Conservation (phyloP, 2,888 invertebrate genomes). For the Idaea biselata region DNA sequence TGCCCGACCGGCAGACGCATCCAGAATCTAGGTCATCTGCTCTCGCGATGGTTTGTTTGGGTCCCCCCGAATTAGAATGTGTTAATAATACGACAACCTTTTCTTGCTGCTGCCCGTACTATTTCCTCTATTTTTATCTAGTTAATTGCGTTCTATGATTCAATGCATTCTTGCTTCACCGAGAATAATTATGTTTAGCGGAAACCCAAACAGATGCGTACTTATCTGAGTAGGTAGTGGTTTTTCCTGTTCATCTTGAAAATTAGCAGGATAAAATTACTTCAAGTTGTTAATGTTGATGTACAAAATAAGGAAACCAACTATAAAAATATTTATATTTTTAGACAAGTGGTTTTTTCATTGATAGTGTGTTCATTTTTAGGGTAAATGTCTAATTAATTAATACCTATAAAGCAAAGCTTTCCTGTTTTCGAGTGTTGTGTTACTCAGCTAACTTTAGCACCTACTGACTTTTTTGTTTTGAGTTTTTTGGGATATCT, state of each 20-base stretch:
- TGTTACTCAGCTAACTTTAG: too few relatives aligned
- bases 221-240: background rate
- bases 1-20: conserved; percentile 60
- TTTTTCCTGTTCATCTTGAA: background rate
- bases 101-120: conserved; percentile 45
- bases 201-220: background rate
- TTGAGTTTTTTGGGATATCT: too few relatives aligned
- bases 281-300: background rate
- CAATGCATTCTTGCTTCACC: conserved; percentile 33
- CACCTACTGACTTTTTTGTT: too few relatives aligned
- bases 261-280: background rate
- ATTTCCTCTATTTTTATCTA: conserved; percentile 55
- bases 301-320: background rate
- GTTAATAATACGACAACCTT: conserved; percentile 76
- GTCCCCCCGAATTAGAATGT: conserved; percentile 75
- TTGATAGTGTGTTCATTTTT: too few relatives aligned
- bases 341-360: too few relatives aligned
- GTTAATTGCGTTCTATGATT: conserved; percentile 30
- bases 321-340: background rate
- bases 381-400: too few relatives aligned
- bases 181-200: background rate
- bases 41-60: conserved; percentile 78
- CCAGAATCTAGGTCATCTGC: conserved; percentile 72
- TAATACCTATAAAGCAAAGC: too few relatives aligned
- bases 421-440: too few relatives aligned